A percentile compares a stretch with the other conserved stretches of the same genome.
These are phyloP conservation scores for Copsychus sechellarum DNA, from an alignment of 2,113 vertebrate genomes.

Conservation along the genomic window DNA sequence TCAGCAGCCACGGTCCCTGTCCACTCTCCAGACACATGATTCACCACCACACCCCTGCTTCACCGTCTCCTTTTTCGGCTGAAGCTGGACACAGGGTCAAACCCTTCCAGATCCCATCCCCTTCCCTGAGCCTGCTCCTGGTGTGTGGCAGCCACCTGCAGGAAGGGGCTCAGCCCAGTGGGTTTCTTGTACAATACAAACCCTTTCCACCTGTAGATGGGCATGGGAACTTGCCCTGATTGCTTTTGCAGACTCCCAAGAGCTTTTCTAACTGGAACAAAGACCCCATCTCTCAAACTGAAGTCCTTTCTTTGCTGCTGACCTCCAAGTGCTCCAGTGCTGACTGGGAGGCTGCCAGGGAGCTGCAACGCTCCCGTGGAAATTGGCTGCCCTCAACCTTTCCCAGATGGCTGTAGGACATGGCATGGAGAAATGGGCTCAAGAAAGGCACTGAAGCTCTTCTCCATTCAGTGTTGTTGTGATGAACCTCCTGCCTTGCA, in stretches of 20 bases:
- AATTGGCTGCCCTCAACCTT: background rate
- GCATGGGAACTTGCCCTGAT: background rate
- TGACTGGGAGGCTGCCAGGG: background rate
- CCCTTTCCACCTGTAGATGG: rapidly evolving
- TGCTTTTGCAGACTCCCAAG: background rate
- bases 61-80: background rate
- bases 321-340: background rate
- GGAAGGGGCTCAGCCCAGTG: rapidly evolving
- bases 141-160: background rate
- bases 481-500: background rate
- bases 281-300: background rate
- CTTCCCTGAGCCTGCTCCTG: background rate
- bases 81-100: background rate
- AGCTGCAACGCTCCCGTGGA: background rate
- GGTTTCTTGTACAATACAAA: background rate
- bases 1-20: rapidly evolving
- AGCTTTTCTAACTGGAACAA: background rate
- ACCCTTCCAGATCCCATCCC: background rate
- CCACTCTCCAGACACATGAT: background rate
- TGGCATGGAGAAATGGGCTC: background rate
- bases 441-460: background rate
- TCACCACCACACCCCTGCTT: background rate
- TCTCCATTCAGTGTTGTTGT: background rate
- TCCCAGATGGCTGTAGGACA: background rate
- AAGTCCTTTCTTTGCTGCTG: background rate